phyloP scores from a whole-genome alignment of 2,888 invertebrate genomes.

The Apamea anceps region DNA sequence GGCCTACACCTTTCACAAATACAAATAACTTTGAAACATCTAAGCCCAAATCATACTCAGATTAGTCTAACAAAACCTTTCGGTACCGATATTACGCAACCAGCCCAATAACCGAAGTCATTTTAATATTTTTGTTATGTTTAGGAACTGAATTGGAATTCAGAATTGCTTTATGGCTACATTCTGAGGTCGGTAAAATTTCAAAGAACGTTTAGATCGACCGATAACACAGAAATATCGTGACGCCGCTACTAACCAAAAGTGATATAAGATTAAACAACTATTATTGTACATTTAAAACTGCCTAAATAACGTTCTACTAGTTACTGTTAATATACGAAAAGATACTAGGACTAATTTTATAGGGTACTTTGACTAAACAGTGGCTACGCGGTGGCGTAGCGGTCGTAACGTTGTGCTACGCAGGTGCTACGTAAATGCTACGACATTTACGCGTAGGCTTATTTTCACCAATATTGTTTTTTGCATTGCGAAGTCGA shows the following conservation, averaged over 20 bases:
- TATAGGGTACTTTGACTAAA: slow-evolving; percentile 6
- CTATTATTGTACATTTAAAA: slow-evolving; percentile 53
- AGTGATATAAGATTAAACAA: slow-evolving; percentile 52
- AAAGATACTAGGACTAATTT: slow-evolving; percentile 35
- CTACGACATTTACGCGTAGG: slow-evolving; percentile 27
- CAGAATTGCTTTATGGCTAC: slow-evolving; percentile 69
- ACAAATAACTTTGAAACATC: neutral
- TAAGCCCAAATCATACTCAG: slow-evolving; percentile 9
- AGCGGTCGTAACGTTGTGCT: slow-evolving; percentile 44
- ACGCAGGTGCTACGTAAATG: slow-evolving; percentile 49
- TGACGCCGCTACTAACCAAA: slow-evolving; percentile 54
- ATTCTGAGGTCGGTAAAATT: slow-evolving; percentile 73
- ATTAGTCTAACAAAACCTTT: slow-evolving; percentile 5
- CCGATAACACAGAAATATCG: slow-evolving; percentile 78
- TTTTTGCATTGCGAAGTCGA: neutral
- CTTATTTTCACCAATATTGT: slow-evolving; percentile 5
- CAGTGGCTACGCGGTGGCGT: slow-evolving; percentile 23
- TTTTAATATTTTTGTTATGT: slow-evolving; percentile 63
- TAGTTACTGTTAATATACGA: slow-evolving; percentile 24
- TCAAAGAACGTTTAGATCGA: slow-evolving; percentile 83
- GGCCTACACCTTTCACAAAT: neutral
- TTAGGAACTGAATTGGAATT: slow-evolving; percentile 71
- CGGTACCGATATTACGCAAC: slow-evolving; percentile 43
- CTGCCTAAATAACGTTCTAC: slow-evolving; percentile 21
- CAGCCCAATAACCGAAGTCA: slow-evolving; percentile 53